phyloP scores from a whole-genome alignment of 2,888 invertebrate species.

The Prosapia bicincta region DNA sequence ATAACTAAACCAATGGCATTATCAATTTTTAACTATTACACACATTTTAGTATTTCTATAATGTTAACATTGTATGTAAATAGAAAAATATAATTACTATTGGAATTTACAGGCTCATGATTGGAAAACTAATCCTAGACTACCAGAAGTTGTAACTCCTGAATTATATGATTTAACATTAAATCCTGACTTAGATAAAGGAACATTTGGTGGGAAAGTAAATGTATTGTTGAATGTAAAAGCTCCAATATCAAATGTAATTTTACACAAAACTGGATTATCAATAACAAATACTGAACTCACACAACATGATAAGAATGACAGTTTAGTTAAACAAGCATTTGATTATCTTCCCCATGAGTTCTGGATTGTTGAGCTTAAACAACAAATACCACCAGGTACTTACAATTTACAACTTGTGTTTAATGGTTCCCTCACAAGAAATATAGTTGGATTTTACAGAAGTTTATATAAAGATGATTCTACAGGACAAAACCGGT shows the following conservation, averaged over 20 bases:
- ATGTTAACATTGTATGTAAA: no score
- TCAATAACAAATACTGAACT: conserved; percentile 11
- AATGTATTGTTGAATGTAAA: conserved; percentile 49
- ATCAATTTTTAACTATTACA: no score
- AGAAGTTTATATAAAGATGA: conserved; percentile 51
- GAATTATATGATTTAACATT: conserved; percentile 63
- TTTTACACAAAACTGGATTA: conserved; percentile 50
- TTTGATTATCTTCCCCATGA: conserved; percentile 41
- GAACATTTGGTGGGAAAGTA: conserved; percentile 56
- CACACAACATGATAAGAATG: background rate
- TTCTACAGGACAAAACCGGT: conserved; percentile 15
- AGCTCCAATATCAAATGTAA: conserved; percentile 49
- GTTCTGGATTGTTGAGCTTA: conserved; percentile 37
- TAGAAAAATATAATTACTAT: no score
- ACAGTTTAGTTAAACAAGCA: conserved; percentile 29
- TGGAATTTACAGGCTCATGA: conserved; percentile 10
- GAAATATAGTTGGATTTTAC: conserved; percentile 60
- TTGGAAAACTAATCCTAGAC: conserved; percentile 28
- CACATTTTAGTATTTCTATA: no score
- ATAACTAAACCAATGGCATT: no score
- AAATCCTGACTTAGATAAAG: conserved; percentile 59
- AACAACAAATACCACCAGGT: conserved; percentile 41
- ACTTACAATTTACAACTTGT: conserved; percentile 49
- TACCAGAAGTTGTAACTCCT: conserved; percentile 57
- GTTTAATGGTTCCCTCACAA: conserved; percentile 54